Base-by-base conservation (phyloP, 2,888 invertebrate species). In the Cordilura impudica region DNA sequence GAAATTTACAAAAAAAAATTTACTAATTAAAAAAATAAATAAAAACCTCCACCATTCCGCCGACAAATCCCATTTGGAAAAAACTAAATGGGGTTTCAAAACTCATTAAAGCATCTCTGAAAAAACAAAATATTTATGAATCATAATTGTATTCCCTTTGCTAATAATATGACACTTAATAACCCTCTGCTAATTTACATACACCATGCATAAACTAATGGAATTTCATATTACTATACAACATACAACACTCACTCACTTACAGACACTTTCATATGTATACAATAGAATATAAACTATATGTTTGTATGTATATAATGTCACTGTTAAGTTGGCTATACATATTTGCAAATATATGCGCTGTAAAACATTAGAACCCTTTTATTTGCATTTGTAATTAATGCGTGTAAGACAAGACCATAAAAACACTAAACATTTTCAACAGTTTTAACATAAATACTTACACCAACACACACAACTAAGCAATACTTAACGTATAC, bases 381-480 rank as follows among this genome's bases (percentile, higher is more conserved):
- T 79, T 79, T 75, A 79, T 79, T 79, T 74, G 71, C 71, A 75
- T 79, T 79, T 75, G 71, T 75, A 74, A 71, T 79, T 79, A 79
- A 79, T 71, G 61, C 79, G 63, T 79, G 79, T 79, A 71, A 75
- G 67, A 79, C 75, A 79, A 63, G 75, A 67, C 66, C 71, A 79
- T 79, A 75, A 79, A 72, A 79, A 75, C 75, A 79, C 75, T 71
- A 79, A 69, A 75, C 71, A 77, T 77, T 77, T 39, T 58, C 49
- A 45, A 19, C 56, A 66, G 19, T 19, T 19, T 31, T 23, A 72
- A 67, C 60, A 65, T 14, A 60, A 58, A 29, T 8, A 29, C 29
- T 19, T 23, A 26, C 26, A 19, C 58, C 10, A 39, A 3, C 31
- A 45, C 21, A 18, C 8, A 2, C 8, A 54, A 2, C 23, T 31